Percentiles rank a stretch among this genome's conserved stretches.
These are phyloP conservation scores for Gymnocephalus cernua DNA, from an alignment of 2,113 vertebrate genomes.

Conservation along the genomic window DNA sequence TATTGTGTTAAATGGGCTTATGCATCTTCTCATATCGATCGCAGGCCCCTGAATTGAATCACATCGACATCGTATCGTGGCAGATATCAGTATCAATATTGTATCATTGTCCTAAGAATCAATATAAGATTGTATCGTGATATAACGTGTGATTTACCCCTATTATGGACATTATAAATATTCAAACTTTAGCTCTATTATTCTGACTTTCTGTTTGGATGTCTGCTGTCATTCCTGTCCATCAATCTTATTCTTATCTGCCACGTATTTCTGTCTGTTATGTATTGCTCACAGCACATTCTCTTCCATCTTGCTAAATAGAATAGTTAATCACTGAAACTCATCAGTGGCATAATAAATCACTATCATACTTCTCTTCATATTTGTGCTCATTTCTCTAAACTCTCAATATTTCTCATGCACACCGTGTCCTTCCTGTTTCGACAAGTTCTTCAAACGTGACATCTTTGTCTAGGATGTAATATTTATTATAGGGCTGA, in stretches of 20 bases:
- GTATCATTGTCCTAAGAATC: no score
- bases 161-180: conserved; percentile 37
- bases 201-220: conserved; percentile 30
- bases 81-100: no score
- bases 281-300: background rate
- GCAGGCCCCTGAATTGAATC: no score
- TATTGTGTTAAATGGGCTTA: no score
- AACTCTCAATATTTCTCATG: background rate
- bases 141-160: no score
- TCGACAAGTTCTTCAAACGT: background rate
- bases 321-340: conserved; percentile 32
- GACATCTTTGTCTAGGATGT: background rate
- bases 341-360: conserved; percentile 34
- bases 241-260: conserved; percentile 20
- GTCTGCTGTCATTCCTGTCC: conserved; percentile 13
- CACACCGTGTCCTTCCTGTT: background rate
- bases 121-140: no score
- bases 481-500: background rate
- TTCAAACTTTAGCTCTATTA: conserved; percentile 31
- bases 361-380: background rate
- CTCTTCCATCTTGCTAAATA: background rate
- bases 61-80: no score
- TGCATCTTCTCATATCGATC: no score
- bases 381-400: background rate
- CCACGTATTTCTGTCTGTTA: background rate